Conservation (phyloP, 2,888 invertebrate genomes). For the Drosophila ezoana region DNA sequence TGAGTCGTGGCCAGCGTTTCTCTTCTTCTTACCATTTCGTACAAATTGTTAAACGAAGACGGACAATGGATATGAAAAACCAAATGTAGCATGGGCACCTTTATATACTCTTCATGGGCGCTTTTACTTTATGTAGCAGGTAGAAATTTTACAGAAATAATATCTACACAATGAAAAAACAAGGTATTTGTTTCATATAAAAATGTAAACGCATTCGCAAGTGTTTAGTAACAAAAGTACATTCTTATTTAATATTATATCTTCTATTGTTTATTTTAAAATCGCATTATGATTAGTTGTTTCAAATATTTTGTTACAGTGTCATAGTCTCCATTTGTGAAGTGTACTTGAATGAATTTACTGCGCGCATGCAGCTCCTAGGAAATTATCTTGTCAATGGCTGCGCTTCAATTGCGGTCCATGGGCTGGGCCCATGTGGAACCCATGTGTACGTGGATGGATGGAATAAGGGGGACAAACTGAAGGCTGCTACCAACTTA, state of each 20-base stretch:
- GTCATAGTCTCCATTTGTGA: too few relatives aligned
- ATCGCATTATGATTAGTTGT: too few relatives aligned
- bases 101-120: conserved; percentile 21
- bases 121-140: neutral
- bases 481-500: conserved; percentile 38
- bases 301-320: neutral
- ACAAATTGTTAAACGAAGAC: conserved; percentile 71
- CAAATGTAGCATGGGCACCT: neutral
- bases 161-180: neutral
- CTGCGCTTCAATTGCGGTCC: conserved; percentile 74
- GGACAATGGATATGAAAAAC: conserved; percentile 36
- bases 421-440: conserved; percentile 53
- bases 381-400: conserved; percentile 77
- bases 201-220: too few relatives aligned
- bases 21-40: conserved; percentile 40
- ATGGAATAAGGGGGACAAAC: conserved; percentile 36
- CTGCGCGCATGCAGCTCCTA: conserved; percentile 66
- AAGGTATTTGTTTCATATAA: too few relatives aligned
- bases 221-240: too few relatives aligned
- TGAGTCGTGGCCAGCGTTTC: conserved; percentile 67
- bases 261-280: too few relatives aligned
- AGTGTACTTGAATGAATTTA: conserved; percentile 64
- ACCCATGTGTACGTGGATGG: conserved; percentile 30
- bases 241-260: neutral
- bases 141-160: neutral